These are phyloP conservation scores for Camelus bactrianus DNA, from an alignment of 2,113 vertebrate species.

Conservation along the genomic window DNA sequence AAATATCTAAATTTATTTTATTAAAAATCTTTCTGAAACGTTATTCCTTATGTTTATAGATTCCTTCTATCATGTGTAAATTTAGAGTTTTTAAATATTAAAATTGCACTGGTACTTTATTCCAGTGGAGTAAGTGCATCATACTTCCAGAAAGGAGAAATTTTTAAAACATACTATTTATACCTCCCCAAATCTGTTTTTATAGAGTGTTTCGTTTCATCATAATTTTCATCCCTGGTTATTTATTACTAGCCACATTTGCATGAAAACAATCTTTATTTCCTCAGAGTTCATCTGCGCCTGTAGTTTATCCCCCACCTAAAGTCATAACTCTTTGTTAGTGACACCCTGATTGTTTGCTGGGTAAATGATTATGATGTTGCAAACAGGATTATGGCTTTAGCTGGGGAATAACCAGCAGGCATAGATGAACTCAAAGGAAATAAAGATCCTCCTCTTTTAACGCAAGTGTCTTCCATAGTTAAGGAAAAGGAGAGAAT, in stretches of 20 bases:
- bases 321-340: conserved; percentile 79
- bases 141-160: conserved; percentile 27
- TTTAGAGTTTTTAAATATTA: conserved; percentile 44
- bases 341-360: conserved; percentile 75
- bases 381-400: conserved; percentile 77
- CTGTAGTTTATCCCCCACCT: conserved; percentile 68
- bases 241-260: conserved; percentile 76
- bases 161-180: conserved; percentile 35
- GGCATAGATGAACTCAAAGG: conserved; percentile 67
- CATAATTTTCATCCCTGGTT: conserved; percentile 60
- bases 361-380: conserved; percentile 81
- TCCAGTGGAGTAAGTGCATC: not conserved
- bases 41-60: not conserved
- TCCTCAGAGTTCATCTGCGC: conserved; percentile 73
- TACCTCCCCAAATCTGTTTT: conserved; percentile 27
- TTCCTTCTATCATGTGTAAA: not conserved
- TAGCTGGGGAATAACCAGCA: conserved; percentile 75
- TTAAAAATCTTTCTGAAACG: conserved; percentile 46
- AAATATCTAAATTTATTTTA: not conserved
- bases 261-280: conserved; percentile 75
- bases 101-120: not conserved
- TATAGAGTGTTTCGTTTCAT: conserved; percentile 59
- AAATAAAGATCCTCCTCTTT: conserved; percentile 75
- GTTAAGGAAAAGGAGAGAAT: conserved; percentile 66
- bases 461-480: conserved; percentile 73